Evolutionary conservation across 2,888 invertebrate species (phyloP).

Genomic region (Ochropleura leucogaster): DNA sequence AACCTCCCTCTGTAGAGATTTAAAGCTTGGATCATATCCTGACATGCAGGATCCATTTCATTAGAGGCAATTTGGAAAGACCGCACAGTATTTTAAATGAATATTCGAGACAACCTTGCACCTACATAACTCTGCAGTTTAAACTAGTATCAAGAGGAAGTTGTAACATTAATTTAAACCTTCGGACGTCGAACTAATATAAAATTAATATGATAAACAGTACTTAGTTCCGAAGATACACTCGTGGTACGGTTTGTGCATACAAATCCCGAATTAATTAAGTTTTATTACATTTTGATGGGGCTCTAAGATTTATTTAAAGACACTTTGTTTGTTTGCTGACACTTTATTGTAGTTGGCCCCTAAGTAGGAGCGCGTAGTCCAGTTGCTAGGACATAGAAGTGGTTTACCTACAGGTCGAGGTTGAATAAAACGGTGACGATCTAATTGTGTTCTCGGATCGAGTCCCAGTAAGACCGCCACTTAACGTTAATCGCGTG

Average conservation of each 20-base stretch:
- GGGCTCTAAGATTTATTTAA: constrained; percentile 32
- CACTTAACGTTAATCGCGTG: constrained; percentile 28
- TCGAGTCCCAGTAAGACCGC: constrained; percentile 25
- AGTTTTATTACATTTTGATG: constrained; percentile 57
- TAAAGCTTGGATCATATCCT: neutral
- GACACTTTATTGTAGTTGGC: constrained; percentile 12
- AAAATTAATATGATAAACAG: constrained; percentile 54
- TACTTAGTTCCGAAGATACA: constrained; percentile 38
- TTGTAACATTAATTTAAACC: constrained; percentile 38
- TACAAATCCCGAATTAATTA: constrained; percentile 50
- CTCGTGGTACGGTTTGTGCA: constrained; percentile 28
- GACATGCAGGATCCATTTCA: constrained; percentile 42
- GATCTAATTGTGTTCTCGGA: constrained; percentile 50
- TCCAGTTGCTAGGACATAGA: constrained; percentile 15
- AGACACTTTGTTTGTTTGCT: constrained; percentile 23
- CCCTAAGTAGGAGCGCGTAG: neutral
- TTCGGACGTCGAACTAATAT: constrained; percentile 41
- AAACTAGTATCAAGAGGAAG: constrained; percentile 46
- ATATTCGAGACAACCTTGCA: constrained; percentile 52
- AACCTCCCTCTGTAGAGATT: too few relatives aligned
- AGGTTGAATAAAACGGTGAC: constrained; percentile 41
- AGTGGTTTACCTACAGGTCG: constrained; percentile 33
- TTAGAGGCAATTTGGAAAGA: constrained; percentile 33
- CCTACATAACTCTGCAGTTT: constrained; percentile 42
- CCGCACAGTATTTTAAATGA: constrained; percentile 17